Evolutionary conservation across 1,140 invertebrate species (phyloP).

Genomic region (Pseudomyrmex flavicornis): DNA sequence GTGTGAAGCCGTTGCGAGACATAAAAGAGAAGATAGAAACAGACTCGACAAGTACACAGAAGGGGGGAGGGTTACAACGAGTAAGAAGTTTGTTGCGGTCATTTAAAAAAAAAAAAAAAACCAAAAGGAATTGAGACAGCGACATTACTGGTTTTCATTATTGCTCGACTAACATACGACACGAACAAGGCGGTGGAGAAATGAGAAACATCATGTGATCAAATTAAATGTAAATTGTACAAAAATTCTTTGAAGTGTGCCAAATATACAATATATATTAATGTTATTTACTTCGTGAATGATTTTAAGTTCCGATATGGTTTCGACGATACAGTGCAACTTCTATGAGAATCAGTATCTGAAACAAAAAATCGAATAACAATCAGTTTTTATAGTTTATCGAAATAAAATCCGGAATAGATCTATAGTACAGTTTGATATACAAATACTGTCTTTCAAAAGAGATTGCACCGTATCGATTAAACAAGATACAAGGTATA

Average conservation of each 20-base stretch:
- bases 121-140: no score
- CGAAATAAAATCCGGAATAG: no score
- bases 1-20: neutral
- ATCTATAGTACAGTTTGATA: no score
- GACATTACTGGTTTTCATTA: neutral
- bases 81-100: neutral
- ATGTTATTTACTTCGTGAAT: slow-evolving; percentile 9
- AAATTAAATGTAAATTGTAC: slow-evolving; percentile 11
- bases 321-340: slow-evolving; percentile 22
- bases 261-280: neutral
- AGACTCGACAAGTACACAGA: neutral
- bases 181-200: slow-evolving; percentile 50
- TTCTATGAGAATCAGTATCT: neutral
- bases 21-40: slow-evolving; percentile 14
- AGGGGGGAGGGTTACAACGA: neutral
- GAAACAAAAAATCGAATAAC: neutral
- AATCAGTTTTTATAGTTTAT: no score
- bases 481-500: slow-evolving; percentile 19
- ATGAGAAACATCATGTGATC: slow-evolving; percentile 4
- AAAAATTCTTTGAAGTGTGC: neutral
- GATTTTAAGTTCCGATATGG: neutral
- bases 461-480: slow-evolving; percentile 36
- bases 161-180: neutral
- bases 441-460: no score
- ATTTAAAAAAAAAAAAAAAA: slow-evolving; percentile 9